Percentiles rank a stretch among this genome's conserved stretches.
Conservation (phyloP, 2,113 vertebrate species). For the Taurulus bubalis region DNA sequence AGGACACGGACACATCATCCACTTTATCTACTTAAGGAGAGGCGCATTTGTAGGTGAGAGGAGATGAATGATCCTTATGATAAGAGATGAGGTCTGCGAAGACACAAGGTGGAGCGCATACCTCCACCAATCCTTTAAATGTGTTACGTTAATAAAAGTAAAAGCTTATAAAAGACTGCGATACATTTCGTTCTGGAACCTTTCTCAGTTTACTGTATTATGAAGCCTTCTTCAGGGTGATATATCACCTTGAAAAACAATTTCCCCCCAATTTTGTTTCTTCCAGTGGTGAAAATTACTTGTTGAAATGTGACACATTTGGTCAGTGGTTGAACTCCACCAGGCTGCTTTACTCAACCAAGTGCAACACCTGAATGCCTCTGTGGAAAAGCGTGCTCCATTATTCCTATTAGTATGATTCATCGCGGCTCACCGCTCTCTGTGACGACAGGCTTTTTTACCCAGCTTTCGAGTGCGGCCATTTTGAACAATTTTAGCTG, state of each 20-base stretch:
- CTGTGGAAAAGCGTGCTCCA: neutral
- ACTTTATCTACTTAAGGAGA: slow-evolving; percentile 13
- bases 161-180: neutral
- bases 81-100: slow-evolving; percentile 4
- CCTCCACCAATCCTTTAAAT: neutral
- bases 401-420: neutral
- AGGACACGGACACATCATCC: neutral
- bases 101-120: neutral
- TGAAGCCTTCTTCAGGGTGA: neutral
- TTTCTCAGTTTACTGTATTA: neutral
- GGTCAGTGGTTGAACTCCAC: neutral
- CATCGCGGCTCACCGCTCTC: neutral
- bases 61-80: neutral
- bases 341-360: neutral
- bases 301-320: neutral
- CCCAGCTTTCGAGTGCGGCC: neutral
- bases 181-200: neutral
- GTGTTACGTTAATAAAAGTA: neutral
- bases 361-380: neutral
- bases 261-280: neutral
- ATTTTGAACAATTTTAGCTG: neutral
- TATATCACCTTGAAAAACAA: neutral
- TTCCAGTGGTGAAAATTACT: neutral
- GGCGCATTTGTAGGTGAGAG: slow-evolving; percentile 11
- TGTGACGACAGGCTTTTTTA: neutral